Conservation (phyloP, 1,140 invertebrate genomes). For the Drosophila takahashii region DNA sequence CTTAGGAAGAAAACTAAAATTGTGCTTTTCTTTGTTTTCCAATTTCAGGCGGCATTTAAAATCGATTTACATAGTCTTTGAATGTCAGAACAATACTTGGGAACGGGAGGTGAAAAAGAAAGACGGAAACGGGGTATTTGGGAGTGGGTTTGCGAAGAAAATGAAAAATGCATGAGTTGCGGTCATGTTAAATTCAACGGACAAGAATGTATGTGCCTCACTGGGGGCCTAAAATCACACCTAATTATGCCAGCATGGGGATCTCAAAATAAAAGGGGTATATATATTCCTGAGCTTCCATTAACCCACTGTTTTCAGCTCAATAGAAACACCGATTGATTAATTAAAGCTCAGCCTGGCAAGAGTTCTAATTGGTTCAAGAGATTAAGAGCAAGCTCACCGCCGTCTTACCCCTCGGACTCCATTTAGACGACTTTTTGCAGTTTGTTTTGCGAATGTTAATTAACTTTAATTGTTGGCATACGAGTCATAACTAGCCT, state of each 20-base stretch:
- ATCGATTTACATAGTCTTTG: constrained; percentile 73
- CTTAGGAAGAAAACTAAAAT: constrained; percentile 45
- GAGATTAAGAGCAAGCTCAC: constrained; percentile 40
- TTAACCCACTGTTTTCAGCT: neutral
- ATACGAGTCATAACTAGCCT: constrained; percentile 72
- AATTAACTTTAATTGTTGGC: constrained; percentile 80
- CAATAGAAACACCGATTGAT: constrained; percentile 8
- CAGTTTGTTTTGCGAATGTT: constrained; percentile 60
- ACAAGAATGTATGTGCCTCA: constrained; percentile 21
- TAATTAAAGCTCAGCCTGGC: constrained; percentile 29
- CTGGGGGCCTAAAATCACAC: constrained; percentile 50
- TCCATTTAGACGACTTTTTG: constrained; percentile 22
- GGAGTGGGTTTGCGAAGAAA: constrained; percentile 19
- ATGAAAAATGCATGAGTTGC: constrained; percentile 76
- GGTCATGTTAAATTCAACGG: constrained; percentile 73
- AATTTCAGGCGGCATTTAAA: constrained; percentile 54
- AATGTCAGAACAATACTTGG: constrained; percentile 54
- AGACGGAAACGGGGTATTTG: constrained; percentile 5
- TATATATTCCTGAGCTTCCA: constrained; percentile 1
- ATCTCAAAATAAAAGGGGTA: constrained; percentile 9
- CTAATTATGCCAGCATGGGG: constrained; percentile 56
- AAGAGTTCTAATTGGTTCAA: constrained; percentile 41
- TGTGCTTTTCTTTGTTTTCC: constrained; percentile 53
- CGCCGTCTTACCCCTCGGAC: constrained; percentile 1
- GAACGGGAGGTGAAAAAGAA: neutral